phyloP scores from a whole-genome alignment of 2,888 invertebrate species.

The Xestia ashworthii region DNA sequence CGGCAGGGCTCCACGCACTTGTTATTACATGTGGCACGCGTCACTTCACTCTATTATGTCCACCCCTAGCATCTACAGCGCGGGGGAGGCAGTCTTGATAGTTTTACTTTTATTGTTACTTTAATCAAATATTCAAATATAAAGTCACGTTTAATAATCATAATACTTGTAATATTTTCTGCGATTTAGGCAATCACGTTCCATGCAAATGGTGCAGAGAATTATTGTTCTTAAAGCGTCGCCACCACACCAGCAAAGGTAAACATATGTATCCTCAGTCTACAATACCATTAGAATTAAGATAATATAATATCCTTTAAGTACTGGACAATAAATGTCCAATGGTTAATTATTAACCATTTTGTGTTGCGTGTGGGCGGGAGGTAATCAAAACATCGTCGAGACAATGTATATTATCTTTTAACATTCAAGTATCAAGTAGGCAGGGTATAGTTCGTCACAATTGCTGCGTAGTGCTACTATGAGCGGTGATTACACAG shows the following conservation, averaged over 20 bases:
- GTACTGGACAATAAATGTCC: neutral
- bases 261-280: neutral
- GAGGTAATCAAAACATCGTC: neutral
- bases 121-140: too few relatives aligned
- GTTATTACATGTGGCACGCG: conserved; percentile 80
- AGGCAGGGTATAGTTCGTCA: conserved; percentile 45
- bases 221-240: neutral
- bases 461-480: conserved; percentile 74
- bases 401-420: neutral
- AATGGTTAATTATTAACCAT: too few relatives aligned
- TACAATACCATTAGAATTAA: neutral
- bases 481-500: conserved; percentile 85
- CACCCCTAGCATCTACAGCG: conserved; percentile 60
- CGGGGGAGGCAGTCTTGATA: conserved; percentile 54
- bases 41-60: conserved; percentile 76
- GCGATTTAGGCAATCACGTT: neutral
- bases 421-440: conserved; percentile 68
- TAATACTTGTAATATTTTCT: neutral
- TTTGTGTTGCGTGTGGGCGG: too few relatives aligned
- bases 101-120: conserved; percentile 57
- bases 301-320: neutral
- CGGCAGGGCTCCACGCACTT: conserved; percentile 65
- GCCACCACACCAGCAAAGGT: neutral
- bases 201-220: neutral
- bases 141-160: neutral